A percentile compares a stretch with the other conserved stretches of the same genome.
phyloP scores from a whole-genome alignment of 1,140 invertebrate genomes.

The Bradysia coprophila region DNA sequence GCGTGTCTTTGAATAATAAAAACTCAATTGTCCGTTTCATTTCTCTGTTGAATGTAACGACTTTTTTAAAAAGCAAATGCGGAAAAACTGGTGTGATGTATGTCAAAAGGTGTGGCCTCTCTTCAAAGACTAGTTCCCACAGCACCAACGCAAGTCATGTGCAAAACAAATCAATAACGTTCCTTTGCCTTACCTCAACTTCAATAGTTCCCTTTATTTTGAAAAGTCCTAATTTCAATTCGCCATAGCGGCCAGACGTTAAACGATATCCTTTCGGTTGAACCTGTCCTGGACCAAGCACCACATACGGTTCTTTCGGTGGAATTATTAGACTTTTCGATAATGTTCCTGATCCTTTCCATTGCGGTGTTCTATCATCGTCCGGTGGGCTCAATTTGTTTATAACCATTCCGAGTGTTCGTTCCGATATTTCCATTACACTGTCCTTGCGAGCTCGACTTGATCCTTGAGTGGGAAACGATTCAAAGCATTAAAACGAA shows the following conservation, averaged over 20 bases:
- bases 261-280: constrained; percentile 50
- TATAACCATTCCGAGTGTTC: background rate
- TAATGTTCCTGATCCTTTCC: background rate
- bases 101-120: too few species aligned
- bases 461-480: background rate
- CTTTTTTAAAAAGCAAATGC: background rate
- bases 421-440: constrained; percentile 7
- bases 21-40: background rate
- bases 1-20: background rate
- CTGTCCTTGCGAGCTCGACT: constrained; percentile 4
- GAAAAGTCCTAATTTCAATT: constrained; percentile 71
- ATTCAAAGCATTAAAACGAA: background rate
- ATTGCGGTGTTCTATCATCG: background rate
- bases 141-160: background rate
- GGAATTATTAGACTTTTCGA: background rate
- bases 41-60: background rate
- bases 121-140: too few species aligned
- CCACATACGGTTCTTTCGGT: constrained; percentile 21
- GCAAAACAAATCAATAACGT: background rate
- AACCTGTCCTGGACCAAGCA: constrained; percentile 58
- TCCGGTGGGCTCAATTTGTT: constrained; percentile 12
- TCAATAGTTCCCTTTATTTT: constrained; percentile 83
- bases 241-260: constrained; percentile 45
- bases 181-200: constrained; percentile 49
- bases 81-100: too few species aligned